phyloP scores from a whole-genome alignment of 2,797 vertebrate genomes.

The Rhabdomys pumilio region DNA sequence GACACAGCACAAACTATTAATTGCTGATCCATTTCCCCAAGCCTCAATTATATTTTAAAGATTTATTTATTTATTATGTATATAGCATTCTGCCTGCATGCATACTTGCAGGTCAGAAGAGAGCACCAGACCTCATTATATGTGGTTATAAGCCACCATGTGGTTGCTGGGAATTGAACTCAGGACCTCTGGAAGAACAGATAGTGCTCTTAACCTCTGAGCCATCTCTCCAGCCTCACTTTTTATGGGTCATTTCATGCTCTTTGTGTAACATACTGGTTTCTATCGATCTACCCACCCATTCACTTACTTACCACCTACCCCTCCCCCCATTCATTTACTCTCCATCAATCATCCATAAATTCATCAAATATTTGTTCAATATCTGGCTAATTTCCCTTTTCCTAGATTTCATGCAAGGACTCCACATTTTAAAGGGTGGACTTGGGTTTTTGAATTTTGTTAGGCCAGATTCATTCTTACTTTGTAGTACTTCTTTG shows the following conservation, averaged over 20 bases:
- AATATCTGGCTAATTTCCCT: not conserved
- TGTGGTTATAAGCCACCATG: too few relatives aligned
- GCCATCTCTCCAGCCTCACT: not conserved
- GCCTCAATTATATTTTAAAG: too few relatives aligned
- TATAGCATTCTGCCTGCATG: too few relatives aligned
- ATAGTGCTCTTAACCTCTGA: too few relatives aligned
- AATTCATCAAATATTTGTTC: slow-evolving; percentile 1
- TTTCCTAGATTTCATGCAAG: slow-evolving; percentile 14
- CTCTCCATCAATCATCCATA: not conserved
- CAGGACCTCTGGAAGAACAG: too few relatives aligned
- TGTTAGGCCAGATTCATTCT: slow-evolving; percentile 8
- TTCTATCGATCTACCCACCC: not conserved
- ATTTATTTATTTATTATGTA: too few relatives aligned
- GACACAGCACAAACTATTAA: not conserved
- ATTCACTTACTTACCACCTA: not conserved
- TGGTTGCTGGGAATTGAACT: too few relatives aligned
- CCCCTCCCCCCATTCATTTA: not conserved
- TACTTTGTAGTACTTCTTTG: slow-evolving; percentile 17
- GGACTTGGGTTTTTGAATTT: not conserved
- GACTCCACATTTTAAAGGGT: slow-evolving; percentile 54
- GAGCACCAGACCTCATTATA: too few relatives aligned
- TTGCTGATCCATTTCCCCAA: not conserved
- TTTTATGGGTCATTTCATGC: not conserved
- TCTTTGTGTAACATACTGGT: not conserved
- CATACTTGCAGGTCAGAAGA: too few relatives aligned